Base-by-base conservation (phyloP, 2,113 vertebrate species). In the Megaptera novaeangliae region DNA sequence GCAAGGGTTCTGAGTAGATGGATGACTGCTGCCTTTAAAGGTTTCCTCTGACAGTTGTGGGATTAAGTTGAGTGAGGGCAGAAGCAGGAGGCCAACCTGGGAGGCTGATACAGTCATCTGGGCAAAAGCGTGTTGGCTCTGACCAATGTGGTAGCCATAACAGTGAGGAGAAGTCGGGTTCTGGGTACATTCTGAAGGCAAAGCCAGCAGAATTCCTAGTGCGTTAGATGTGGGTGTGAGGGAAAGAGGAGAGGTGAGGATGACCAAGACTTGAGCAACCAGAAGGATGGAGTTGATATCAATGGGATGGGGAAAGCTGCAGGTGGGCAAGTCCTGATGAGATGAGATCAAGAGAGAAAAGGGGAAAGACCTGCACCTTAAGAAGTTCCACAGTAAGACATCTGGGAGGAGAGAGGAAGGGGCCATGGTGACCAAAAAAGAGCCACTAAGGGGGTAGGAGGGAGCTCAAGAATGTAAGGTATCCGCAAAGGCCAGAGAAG, bases 51-150 rank as follows among this genome's bases (percentile, higher is more conserved):
- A 21, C 4, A 46, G 5, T 2, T 9, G 34, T 9, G 78, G 39
- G 57, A 34, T 2, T 31, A 27, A 34, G n/a, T 10, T 12, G n/a
- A 27, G 49, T 0, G 8, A 10, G 1, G 52, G 15, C 14, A 91
- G 44, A 52, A 41, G 15, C 74, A 2, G 8, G 23, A 18, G 31
- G 57, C 18, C 13, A 6, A 2, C 1, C 14, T 34, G 59, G 27
- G n/a, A 82, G 61, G 27, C 8, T 4, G 21, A 13, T 10, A 9
- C 29, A 7, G 8, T 44, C 20, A 49, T 25, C 2, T 39, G 55
- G 29, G 6, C 2, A 59, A 69, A 18, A 2, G 8, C 2, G 3
- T 55, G 23, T 20, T 61, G 41, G n/a, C 15, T 66, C n/a, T 68
- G 81, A 72, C 11, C 6, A 63, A 1, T 0, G 27, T 36, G 15